Base-by-base conservation (phyloP, 1,140 invertebrate genomes). In the Macrobrachium nipponense region DNA sequence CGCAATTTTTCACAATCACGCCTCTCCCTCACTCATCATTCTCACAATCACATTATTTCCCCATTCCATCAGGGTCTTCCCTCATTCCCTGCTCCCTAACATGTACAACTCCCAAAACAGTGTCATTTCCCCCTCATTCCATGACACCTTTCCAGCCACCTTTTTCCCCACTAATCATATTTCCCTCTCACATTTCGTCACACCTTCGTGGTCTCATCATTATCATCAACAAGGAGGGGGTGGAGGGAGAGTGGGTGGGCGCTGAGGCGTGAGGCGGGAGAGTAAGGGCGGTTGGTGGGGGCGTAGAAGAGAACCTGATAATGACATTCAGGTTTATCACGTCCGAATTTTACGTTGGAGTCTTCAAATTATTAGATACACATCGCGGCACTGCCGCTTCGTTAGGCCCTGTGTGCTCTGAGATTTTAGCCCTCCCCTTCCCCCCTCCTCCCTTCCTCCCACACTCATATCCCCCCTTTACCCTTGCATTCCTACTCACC, bases 321-420 rank as follows among this genome's bases (percentile, higher is more conserved):
- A 77, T 77, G 75, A 77, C 75, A 77, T 77, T 77, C 75, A 77
- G 58, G 44, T 58, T 60, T 77, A 60, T 77, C 58, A 77, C 58
- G 17, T 59, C n/a, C 75, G 75, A 20, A 58, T 77, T 77, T 77
- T 77, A 60, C 60, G 44, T 60, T 14, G 58, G 17, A 77, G 51
- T 77, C 75, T 77, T 77, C 75, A 77, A 77, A 77, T 77, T 77
- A 77, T 58, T 77, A 59, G 44, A 58, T 77, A 77, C 75, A 77
- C 75, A 12, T 18, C 44, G 18, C 43, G 14, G 18, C 75, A 27
- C 68, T 12, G 51, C 8, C 17, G 44, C 75, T 77, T 77, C 75
- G 44, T 77, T 60, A 58, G 75, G n/a, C 75, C 59, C 75, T 23
- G 44, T 60, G 44, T 59, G 44, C n/a, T 51, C 51, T 10, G 51